phyloP scores from a whole-genome alignment of 2,113 vertebrate genomes.

The Ctenodactylus gundi region DNA sequence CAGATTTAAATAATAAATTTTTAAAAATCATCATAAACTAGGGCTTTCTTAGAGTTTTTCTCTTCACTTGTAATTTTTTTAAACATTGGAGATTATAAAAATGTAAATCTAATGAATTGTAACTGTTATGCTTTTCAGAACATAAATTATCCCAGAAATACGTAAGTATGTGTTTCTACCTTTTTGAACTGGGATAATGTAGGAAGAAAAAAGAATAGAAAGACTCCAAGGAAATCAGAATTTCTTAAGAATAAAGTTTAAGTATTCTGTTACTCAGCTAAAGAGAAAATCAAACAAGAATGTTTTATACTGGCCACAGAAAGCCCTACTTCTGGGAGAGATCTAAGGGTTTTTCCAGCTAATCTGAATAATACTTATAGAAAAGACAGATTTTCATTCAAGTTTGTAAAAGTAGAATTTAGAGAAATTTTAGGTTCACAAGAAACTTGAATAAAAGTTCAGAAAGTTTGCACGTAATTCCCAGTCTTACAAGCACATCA shows the following conservation, averaged over 20 bases:
- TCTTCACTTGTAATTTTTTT: background rate
- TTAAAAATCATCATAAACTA: slow-evolving; percentile 20
- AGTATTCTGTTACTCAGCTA: background rate
- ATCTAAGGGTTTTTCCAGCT: background rate
- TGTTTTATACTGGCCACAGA: background rate
- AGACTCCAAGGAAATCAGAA: background rate
- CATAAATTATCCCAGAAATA: slow-evolving; percentile 13
- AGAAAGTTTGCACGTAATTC: background rate
- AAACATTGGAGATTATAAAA: slow-evolving; percentile 20
- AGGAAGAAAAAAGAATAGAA: rapidly evolving
- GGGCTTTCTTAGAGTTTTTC: background rate
- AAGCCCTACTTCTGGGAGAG: background rate
- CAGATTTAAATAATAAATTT: slow-evolving; percentile 66
- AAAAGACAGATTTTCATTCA: background rate
- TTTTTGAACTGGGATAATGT: background rate
- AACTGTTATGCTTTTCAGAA: background rate
- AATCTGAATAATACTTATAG: background rate
- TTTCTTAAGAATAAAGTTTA: background rate
- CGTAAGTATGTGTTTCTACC: background rate
- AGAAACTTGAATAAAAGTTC: background rate
- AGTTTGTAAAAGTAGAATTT: background rate
- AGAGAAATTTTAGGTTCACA: background rate
- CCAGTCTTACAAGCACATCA: too few species aligned
- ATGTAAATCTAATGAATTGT: background rate
- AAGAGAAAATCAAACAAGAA: slow-evolving; percentile 35